Evolutionary conservation across 2,113 vertebrate genomes (phyloP).

Genomic region (Coturnix japonica): DNA sequence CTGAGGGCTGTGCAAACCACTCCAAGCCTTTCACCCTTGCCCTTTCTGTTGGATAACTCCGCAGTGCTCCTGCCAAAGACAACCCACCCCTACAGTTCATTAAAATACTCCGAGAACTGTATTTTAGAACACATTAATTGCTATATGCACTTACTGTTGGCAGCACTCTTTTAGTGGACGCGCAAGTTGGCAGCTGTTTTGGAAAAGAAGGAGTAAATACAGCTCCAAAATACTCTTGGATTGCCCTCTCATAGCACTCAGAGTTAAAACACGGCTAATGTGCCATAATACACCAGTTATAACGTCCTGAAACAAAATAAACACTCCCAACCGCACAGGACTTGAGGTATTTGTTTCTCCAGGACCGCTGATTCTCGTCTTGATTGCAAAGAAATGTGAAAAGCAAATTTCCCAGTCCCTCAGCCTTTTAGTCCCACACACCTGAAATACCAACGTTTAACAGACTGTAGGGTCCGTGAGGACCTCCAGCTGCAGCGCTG

Average conservation of each 20-base stretch:
- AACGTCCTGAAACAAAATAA: constrained; percentile 9
- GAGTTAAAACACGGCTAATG: background rate
- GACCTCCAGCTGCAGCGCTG: constrained; percentile 17
- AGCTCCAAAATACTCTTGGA: background rate
- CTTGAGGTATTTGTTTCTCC: constrained; percentile 25
- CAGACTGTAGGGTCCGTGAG: background rate
- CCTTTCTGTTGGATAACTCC: background rate
- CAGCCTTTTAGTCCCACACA: background rate
- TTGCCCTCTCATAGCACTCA: background rate
- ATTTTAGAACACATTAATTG: background rate
- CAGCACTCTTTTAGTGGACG: background rate
- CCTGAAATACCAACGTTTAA: background rate
- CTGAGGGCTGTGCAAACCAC: background rate
- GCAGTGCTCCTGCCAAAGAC: constrained; percentile 14
- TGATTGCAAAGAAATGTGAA: constrained; percentile 20
- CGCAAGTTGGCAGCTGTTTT: background rate
- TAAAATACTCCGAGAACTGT: background rate
- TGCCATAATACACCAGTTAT: background rate
- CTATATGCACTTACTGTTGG: background rate
- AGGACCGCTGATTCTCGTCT: background rate
- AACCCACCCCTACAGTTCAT: background rate
- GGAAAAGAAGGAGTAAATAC: background rate
- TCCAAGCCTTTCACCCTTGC: background rate
- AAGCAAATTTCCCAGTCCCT: background rate
- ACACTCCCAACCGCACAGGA: background rate